A percentile compares a stretch with the other conserved stretches of the same genome.
Evolutionary conservation across 1,140 invertebrate species (phyloP).

Genomic region (Pseudomyrmex pallidus): DNA sequence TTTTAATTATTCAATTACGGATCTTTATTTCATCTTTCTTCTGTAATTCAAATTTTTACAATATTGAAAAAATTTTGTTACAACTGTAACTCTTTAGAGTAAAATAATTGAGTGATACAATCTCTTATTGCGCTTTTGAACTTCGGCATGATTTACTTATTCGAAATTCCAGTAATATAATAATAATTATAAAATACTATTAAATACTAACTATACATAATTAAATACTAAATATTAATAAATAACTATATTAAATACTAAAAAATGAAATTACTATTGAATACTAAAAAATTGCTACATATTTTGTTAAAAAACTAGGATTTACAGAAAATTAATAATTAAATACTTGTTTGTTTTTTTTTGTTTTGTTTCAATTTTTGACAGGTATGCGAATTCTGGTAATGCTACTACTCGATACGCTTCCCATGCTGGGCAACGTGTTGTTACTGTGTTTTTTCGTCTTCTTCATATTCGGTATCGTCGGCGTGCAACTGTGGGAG

Average conservation of each 20-base stretch:
- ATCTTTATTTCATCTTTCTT: background rate
- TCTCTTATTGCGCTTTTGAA: background rate
- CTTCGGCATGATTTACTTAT: background rate
- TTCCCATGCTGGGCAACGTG: slow-evolving; percentile 99
- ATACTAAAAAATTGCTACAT: background rate
- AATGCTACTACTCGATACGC: slow-evolving; percentile 98
- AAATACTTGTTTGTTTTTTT: background rate
- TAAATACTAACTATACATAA: background rate
- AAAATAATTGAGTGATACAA: background rate
- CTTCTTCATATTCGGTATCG: slow-evolving; percentile 99
- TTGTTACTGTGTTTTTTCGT: slow-evolving; percentile 99
- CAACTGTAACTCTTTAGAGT: background rate
- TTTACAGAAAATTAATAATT: too few relatives aligned
- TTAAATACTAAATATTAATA: background rate
- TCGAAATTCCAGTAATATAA: too few relatives aligned
- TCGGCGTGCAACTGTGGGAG: slow-evolving; percentile 99
- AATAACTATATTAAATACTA: background rate
- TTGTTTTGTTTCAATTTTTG: slow-evolving; percentile 29
- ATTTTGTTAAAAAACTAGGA: background rate
- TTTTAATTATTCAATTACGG: slow-evolving; percentile 17
- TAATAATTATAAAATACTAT: background rate
- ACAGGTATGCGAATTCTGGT: slow-evolving; percentile 99
- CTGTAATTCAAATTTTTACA: background rate
- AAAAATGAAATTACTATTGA: too few relatives aligned
- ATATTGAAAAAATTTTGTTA: background rate